These are phyloP conservation scores for Scolopax bukidnonensis DNA, from an alignment of 2,797 vertebrate species.

Conservation along the genomic window DNA sequence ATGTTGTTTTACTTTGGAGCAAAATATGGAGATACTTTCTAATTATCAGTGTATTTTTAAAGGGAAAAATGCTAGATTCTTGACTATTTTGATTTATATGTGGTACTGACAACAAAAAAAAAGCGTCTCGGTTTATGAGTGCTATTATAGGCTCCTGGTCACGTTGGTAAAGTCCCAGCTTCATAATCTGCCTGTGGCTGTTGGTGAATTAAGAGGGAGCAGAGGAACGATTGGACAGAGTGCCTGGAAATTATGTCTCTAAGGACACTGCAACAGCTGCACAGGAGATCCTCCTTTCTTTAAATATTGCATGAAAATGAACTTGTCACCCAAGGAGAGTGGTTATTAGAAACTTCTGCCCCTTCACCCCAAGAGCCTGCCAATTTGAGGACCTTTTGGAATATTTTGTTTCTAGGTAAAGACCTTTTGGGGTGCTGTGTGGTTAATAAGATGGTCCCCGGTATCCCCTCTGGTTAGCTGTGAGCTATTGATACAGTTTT, in stretches of 20 bases:
- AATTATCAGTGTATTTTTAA: background rate
- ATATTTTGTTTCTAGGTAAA: background rate
- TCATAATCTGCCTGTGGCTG: background rate
- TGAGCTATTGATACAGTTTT: background rate
- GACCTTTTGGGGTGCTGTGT: background rate
- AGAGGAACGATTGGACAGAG: background rate
- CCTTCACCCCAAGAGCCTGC: background rate
- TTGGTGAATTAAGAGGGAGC: constrained; percentile 3
- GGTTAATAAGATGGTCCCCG: background rate
- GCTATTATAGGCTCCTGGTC: background rate
- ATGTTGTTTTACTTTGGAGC: background rate
- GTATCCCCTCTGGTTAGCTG: background rate
- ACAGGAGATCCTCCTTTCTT: constrained; percentile 8
- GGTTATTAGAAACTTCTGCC: background rate
- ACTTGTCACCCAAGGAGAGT: background rate
- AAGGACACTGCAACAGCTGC: background rate
- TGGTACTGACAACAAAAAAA: background rate
- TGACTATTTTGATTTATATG: background rate
- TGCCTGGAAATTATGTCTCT: background rate
- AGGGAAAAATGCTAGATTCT: background rate
- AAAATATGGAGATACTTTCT: background rate
- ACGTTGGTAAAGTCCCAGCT: background rate
- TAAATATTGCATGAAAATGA: background rate
- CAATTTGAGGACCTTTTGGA: background rate
- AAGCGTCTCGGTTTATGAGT: background rate